Conservation (phyloP, 1,140 invertebrate genomes). For the Drosophila mojavensis region DNA sequence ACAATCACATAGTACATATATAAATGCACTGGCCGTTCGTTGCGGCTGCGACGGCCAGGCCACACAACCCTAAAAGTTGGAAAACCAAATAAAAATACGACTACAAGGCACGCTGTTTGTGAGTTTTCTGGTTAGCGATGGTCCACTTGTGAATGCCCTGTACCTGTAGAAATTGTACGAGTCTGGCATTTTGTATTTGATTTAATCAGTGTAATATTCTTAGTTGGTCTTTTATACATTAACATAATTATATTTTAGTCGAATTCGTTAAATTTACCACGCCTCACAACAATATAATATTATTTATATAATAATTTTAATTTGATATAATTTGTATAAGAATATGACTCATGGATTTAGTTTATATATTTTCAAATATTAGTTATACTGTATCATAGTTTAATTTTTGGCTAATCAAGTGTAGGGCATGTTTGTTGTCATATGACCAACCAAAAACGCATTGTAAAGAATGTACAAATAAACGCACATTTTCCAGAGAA, state of each 20-base stretch:
- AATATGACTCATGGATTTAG: too few relatives aligned
- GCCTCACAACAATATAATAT: too few relatives aligned
- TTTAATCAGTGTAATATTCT: not conserved
- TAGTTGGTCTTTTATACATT: not conserved
- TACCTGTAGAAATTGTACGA: not conserved
- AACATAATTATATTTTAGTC: not conserved
- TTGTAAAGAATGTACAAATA: conserved; percentile 75
- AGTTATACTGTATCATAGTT: not conserved
- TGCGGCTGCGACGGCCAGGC: conserved; percentile 44
- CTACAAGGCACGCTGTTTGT: conserved; percentile 71
- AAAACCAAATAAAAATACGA: conserved; percentile 82
- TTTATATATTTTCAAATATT: not conserved
- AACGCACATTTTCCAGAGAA: conserved; percentile 82
- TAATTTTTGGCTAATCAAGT: conserved; percentile 9
- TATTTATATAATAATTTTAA: too few relatives aligned
- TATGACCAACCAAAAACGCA: conserved; percentile 62
- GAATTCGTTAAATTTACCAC: not conserved
- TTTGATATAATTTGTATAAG: too few relatives aligned
- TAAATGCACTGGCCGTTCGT: conserved; percentile 47
- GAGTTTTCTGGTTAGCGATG: conserved; percentile 43
- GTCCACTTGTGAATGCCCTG: conserved; percentile 45
- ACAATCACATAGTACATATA: conserved; percentile 33
- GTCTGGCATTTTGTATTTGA: not conserved
- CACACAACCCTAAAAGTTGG: conserved; percentile 79
- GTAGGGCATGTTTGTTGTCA: conserved; percentile 43